phyloP scores from a whole-genome alignment of 2,113 vertebrate genomes.

The Fulica atra region DNA sequence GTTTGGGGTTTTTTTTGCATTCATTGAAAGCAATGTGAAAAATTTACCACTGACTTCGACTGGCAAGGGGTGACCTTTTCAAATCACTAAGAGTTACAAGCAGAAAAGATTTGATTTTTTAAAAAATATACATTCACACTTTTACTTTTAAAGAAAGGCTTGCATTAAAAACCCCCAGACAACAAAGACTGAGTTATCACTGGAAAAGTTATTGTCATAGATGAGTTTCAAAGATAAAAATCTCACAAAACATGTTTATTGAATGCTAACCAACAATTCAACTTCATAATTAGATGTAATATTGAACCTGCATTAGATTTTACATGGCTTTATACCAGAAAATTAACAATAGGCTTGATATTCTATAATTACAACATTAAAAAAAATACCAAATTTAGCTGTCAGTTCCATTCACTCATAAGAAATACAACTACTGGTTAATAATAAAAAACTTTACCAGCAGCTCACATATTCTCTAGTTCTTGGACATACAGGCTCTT shows the following conservation, averaged over 20 bases:
- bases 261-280: neutral
- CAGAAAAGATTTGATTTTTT: neutral
- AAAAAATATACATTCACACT: neutral
- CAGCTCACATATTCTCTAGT: neutral
- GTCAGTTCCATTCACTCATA: neutral
- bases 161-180: neutral
- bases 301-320: neutral
- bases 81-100: neutral
- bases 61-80: neutral
- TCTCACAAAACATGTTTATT: neutral
- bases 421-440: neutral
- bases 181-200: neutral
- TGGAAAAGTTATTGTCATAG: neutral
- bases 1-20: neutral
- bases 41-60: neutral
- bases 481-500: neutral
- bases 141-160: neutral
- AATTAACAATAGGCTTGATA: neutral
- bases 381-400: neutral
- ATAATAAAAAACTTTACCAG: neutral
- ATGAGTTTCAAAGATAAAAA: neutral
- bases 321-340: neutral
- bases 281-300: neutral
- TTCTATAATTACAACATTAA: neutral
- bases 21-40: neutral